Base-by-base conservation (phyloP, 2,888 invertebrate genomes). In the Axea sp. region DNA sequence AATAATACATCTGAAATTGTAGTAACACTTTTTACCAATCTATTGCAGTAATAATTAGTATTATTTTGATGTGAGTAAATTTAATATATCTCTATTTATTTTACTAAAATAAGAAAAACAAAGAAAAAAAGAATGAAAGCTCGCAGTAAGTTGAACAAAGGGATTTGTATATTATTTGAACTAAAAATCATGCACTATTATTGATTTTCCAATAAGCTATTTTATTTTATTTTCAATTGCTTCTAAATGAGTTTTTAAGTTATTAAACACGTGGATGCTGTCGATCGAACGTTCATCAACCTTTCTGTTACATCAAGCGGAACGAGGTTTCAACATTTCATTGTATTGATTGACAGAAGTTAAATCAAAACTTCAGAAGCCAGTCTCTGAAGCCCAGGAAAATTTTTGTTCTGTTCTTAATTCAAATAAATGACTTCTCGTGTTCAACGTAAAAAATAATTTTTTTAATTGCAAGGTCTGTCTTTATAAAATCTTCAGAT, bases 201-300 rank as follows among this genome's bases (percentile, higher is more conserved):
- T 67, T 33, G 57, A 57, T 67, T 67, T 47, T 45, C 47, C 41
- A 47, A 57, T 24, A 51, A 7, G 7, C 37, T 26, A 31, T 5
- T 47, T 28, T 47, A 39, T 51, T 39, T 41, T 33, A 49, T 41
- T 57, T 33, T 39, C 15, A 41, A 59, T 68, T 43, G 26, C 51
- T 43, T 22, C 33, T 51, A 59, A 59, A 68, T 51, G 43, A 68
- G 30, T 49, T 51, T 68, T 43, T 24, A 43, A 31, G 41, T 51
- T 51, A 49, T 49, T 33, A 14, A 51, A 59, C 31, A 41, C 49
- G 31, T 43, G 59, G 43, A 51, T 53, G 15, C 15, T 45, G 53
- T 14, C 69, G 49, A 72, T 72, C 57, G 64, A 64, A 72, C 72
- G 72, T 65, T 72, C 64, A 72, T 65, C 72, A 72, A 72, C 72